phyloP scores from a whole-genome alignment of 1,140 invertebrate species.

The Scaptodrosophila lebanonensis region DNA sequence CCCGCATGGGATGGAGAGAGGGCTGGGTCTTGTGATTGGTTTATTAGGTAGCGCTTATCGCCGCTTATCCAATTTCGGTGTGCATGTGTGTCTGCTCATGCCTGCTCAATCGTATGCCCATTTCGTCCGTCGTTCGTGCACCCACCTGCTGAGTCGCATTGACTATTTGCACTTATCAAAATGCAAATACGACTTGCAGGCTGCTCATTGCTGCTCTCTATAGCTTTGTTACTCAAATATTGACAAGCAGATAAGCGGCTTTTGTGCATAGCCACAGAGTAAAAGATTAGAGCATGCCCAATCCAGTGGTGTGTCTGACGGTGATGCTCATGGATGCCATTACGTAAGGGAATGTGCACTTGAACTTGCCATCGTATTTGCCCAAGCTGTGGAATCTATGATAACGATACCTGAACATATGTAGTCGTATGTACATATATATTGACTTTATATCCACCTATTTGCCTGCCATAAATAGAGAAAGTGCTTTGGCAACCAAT shows the following conservation, averaged over 20 bases:
- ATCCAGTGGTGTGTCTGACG: no score
- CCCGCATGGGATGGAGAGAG: not conserved
- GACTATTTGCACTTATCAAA: conserved; percentile 4
- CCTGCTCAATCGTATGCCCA: not conserved
- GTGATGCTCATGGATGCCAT: no score
- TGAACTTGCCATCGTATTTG: conserved; percentile 12
- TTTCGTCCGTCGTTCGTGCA: no score
- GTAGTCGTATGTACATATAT: no score
- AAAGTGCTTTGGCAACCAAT: not conserved
- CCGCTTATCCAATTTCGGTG: no score
- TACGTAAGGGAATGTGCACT: not conserved
- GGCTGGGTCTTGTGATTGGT: conserved; percentile 13
- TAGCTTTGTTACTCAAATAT: conserved; percentile 7
- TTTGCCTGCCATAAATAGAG: no score
- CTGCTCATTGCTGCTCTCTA: no score
- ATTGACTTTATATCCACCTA: no score
- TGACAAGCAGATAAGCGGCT: conserved; percentile 16
- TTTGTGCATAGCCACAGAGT: no score
- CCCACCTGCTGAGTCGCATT: not conserved
- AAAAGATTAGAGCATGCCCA: no score
- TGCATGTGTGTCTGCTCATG: no score
- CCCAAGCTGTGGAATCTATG: conserved; percentile 1
- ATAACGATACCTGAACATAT: no score
- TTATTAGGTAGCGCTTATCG: not conserved
- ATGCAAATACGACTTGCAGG: conserved; percentile 10